These are phyloP conservation scores for Netelia melanura DNA, from an alignment of 2,888 invertebrate species.

Conservation along the genomic window DNA sequence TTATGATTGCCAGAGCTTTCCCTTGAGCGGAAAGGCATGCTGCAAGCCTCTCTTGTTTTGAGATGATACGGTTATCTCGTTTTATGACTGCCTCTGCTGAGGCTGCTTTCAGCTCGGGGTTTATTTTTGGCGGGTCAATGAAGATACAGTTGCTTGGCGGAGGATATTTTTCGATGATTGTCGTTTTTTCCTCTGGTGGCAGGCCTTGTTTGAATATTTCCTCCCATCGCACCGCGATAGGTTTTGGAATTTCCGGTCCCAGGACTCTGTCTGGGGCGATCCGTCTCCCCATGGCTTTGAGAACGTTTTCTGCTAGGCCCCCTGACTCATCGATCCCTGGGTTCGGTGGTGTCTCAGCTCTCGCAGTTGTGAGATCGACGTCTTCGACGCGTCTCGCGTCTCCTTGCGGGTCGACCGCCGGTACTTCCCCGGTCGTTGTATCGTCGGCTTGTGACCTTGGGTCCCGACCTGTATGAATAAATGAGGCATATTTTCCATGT, in stretches of 20 bases:
- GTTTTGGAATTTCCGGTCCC: constrained; percentile 26
- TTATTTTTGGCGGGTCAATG: constrained; percentile 13
- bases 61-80: neutral
- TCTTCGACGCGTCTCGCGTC: neutral
- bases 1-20: neutral
- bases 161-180: constrained; percentile 40
- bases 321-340: constrained; percentile 31
- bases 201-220: constrained; percentile 32
- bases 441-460: neutral
- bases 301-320: constrained; percentile 26
- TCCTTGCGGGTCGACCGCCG: neutral
- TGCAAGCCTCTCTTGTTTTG: constrained; percentile 14
- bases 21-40: neutral
- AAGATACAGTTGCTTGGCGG: constrained; percentile 39
- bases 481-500: neutral
- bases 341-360: constrained; percentile 14
- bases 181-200: constrained; percentile 22
- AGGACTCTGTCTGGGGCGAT: constrained; percentile 14
- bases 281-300: constrained; percentile 35
- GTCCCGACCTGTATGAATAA: constrained; percentile 17
- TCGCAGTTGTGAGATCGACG: neutral
- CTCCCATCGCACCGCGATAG: constrained; percentile 35
- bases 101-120: neutral
- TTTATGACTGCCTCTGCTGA: neutral
- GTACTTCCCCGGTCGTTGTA: neutral